These are phyloP conservation scores for Cryptomyrus ogoouensis DNA, from an alignment of 2,113 vertebrate genomes.

Conservation along the genomic window DNA sequence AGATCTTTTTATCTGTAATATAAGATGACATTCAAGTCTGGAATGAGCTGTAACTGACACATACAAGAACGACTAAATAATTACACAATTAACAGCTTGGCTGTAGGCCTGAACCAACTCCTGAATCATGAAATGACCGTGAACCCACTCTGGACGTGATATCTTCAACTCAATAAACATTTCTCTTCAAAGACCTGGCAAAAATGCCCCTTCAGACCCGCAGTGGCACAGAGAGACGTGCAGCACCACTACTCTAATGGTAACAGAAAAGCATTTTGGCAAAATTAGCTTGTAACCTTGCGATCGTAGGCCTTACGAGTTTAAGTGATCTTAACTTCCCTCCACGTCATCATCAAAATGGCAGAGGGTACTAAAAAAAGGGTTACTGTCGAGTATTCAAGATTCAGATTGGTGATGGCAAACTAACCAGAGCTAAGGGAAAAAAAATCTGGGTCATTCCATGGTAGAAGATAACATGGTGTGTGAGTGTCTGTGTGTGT, in stretches of 20 bases:
- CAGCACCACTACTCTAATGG: neutral
- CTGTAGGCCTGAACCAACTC: neutral
- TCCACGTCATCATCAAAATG: neutral
- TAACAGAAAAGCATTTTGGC: neutral
- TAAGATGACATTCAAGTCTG: neutral
- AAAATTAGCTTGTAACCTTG: neutral
- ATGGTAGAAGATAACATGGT: neutral
- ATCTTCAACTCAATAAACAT: neutral
- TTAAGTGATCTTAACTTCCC: neutral
- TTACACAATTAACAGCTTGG: neutral
- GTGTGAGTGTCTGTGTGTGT: too few species aligned
- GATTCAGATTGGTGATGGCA: neutral
- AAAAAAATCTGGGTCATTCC: neutral
- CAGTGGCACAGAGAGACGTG: neutral
- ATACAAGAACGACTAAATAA: neutral
- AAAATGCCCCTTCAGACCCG: neutral
- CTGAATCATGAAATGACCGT: neutral
- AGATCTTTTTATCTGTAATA: neutral
- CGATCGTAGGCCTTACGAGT: neutral
- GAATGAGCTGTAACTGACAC: neutral
- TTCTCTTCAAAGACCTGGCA: neutral
- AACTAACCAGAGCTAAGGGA: neutral
- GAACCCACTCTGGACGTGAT: neutral
- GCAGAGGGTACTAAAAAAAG: neutral
- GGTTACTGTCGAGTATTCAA: neutral